These are phyloP conservation scores for Chrysaora quinquecirrha DNA, from an alignment of 30 jellyfish, hydroid and myxozoan genomes.

Conservation along the genomic window DNA sequence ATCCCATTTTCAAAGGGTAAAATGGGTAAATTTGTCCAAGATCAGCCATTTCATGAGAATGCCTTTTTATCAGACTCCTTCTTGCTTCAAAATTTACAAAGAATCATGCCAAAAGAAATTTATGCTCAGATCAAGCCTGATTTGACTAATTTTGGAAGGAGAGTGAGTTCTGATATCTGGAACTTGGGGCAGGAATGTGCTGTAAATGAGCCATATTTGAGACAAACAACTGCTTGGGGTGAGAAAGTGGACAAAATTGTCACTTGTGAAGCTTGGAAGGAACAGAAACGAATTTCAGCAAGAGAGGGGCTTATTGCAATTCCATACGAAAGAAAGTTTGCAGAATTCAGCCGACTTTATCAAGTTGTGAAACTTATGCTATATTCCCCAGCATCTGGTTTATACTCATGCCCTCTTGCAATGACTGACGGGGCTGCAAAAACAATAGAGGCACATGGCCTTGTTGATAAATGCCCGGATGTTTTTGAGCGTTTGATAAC, in stretches of 20 bases:
- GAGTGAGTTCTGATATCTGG: slow-evolving; percentile 71
- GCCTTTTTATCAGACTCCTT: slow-evolving; percentile 68
- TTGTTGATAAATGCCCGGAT: slow-evolving; percentile 19
- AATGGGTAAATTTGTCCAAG: slow-evolving; percentile 77
- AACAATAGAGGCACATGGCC: slow-evolving; percentile 66
- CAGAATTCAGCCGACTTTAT: slow-evolving; percentile 77
- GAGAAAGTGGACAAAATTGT: slow-evolving; percentile 70
- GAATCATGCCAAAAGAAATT: slow-evolving; percentile 60
- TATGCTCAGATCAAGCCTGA: slow-evolving; percentile 41
- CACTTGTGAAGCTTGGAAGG: slow-evolving; percentile 86
- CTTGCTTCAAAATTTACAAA: slow-evolving; percentile 25
- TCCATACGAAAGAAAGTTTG: slow-evolving; percentile 74
- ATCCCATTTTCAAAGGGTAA: slow-evolving; percentile 42
- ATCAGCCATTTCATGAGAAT: slow-evolving; percentile 71
- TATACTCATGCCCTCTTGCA: slow-evolving; percentile 95
- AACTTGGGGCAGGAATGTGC: slow-evolving; percentile 75
- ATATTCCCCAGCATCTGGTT: slow-evolving; percentile 85
- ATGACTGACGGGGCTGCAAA: slow-evolving; percentile 99
- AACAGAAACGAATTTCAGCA: slow-evolving; percentile 81
- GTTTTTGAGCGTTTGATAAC: slow-evolving; percentile 70
- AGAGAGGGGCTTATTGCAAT: slow-evolving; percentile 84
- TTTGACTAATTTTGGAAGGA: slow-evolving; percentile 66
- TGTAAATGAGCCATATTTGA: slow-evolving; percentile 72
- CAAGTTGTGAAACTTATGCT: slow-evolving; percentile 84
- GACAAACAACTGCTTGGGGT: slow-evolving; percentile 93